phyloP scores from a whole-genome alignment of 2,797 vertebrate species.

The Uromys caudimaculatus region DNA sequence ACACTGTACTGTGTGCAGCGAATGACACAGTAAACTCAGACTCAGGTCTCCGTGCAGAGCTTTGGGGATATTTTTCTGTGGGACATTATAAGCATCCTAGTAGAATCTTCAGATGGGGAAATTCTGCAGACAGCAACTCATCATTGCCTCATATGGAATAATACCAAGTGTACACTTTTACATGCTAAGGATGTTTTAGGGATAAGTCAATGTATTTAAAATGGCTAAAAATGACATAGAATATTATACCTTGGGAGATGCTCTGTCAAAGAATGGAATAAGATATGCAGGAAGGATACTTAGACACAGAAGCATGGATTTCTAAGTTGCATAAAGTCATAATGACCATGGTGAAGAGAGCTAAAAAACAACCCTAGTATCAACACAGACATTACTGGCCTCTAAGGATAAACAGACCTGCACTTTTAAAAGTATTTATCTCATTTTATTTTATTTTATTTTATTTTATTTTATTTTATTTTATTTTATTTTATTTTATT shows the following conservation, averaged over 20 bases:
- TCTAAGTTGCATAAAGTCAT: neutral
- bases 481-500: neutral
- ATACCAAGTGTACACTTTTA: neutral
- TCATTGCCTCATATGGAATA: neutral
- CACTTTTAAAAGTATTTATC: neutral
- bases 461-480: neutral
- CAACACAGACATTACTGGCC: neutral
- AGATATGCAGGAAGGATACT: neutral
- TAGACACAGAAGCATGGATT: neutral
- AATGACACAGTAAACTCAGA: neutral
- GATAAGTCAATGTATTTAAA: neutral
- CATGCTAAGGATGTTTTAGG: neutral
- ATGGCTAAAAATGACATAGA: constrained; percentile 1
- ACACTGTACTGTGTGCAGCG: neutral
- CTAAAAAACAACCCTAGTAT: neutral
- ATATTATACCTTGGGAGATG: neutral
- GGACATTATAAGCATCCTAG: neutral
- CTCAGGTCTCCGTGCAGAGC: neutral
- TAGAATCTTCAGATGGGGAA: neutral
- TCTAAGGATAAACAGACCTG: neutral
- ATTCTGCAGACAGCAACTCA: neutral
- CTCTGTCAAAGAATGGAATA: neutral
- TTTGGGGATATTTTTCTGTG: neutral
- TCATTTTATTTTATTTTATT: neutral
- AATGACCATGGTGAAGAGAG: neutral